These are phyloP conservation scores for Drosophila borealis DNA, from an alignment of 2,888 invertebrate genomes.

Conservation along the genomic window DNA sequence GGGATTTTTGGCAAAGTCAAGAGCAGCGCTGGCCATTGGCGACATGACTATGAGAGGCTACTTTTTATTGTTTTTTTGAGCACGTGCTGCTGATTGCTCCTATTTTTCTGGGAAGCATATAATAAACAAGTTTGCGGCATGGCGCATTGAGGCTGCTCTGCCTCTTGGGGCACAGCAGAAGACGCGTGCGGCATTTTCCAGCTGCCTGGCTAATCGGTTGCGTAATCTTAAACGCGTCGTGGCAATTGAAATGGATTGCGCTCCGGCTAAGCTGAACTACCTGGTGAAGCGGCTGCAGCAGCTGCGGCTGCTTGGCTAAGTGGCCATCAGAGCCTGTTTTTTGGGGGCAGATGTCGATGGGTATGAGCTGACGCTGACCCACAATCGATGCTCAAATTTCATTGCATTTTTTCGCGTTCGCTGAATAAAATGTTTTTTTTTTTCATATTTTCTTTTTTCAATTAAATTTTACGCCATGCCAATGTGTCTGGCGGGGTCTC, in stretches of 20 bases:
- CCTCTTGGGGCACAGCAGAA: slow-evolving; percentile 23
- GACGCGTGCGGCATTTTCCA: slow-evolving; percentile 76
- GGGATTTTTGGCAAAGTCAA: slow-evolving; percentile 7
- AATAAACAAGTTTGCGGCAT: slow-evolving; percentile 68
- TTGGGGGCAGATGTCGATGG: slow-evolving; percentile 61
- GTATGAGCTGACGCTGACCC: slow-evolving; percentile 57
- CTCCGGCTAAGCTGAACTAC: slow-evolving; percentile 47
- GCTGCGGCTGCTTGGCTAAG: slow-evolving; percentile 36
- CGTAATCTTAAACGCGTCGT: slow-evolving; percentile 80
- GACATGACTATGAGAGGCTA: slow-evolving; percentile 1
- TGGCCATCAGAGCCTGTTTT: slow-evolving; percentile 33
- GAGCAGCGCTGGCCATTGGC: slow-evolving; percentile 10
- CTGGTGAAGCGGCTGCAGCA: slow-evolving; percentile 49
- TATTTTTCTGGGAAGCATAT: slow-evolving; percentile 50
- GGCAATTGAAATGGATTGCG: slow-evolving; percentile 78
- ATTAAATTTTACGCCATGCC: slow-evolving; percentile 74
- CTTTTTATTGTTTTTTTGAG: slow-evolving; percentile 13
- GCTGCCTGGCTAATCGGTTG: slow-evolving; percentile 79
- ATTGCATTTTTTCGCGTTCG: slow-evolving; percentile 62
- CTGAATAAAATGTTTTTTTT: slow-evolving; percentile 32
- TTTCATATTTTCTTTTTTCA: slow-evolving; percentile 59
- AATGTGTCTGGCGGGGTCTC: slow-evolving; percentile 56
- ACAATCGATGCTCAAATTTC: slow-evolving; percentile 79
- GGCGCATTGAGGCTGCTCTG: slow-evolving; percentile 1
- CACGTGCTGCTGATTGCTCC: slow-evolving; percentile 61